phyloP scores from a whole-genome alignment of 2,797 vertebrate genomes.

The Esox masquinongy region DNA sequence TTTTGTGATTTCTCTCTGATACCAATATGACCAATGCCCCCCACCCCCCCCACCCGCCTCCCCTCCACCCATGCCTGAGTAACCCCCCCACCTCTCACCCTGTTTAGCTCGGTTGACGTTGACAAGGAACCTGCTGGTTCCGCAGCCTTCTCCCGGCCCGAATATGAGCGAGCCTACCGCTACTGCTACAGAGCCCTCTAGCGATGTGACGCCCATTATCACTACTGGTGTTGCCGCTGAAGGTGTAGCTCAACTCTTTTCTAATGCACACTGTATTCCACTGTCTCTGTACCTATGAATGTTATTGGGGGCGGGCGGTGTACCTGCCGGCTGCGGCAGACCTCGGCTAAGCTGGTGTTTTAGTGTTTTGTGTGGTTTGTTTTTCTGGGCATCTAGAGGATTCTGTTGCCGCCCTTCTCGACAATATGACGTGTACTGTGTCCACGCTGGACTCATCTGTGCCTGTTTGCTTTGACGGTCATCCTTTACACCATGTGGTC shows the following conservation, averaged over 20 bases:
- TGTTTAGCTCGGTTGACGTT: constrained; percentile 58
- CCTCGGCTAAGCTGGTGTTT: too few relatives aligned
- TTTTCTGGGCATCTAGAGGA: background rate
- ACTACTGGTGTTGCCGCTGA: constrained; percentile 38
- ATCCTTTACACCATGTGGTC: background rate
- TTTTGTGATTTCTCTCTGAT: constrained; percentile 34
- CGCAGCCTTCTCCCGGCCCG: constrained; percentile 39
- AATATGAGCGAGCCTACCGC: constrained; percentile 53
- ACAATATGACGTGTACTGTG: background rate
- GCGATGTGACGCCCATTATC: constrained; percentile 8
- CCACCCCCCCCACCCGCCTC: constrained; percentile 6
- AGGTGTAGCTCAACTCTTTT: constrained; percentile 51
- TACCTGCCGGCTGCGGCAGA: background rate
- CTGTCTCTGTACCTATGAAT: background rate
- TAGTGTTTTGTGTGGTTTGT: background rate
- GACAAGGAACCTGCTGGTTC: constrained; percentile 60
- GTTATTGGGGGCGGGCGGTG: background rate
- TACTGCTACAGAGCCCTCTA: constrained; percentile 43
- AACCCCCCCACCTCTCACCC: constrained; percentile 40
- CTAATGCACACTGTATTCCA: constrained; percentile 3
- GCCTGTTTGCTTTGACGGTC: background rate
- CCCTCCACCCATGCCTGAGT: constrained; percentile 7
- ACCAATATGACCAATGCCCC: constrained; percentile 22
- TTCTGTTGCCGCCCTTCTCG: background rate
- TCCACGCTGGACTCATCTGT: background rate